phyloP scores from a whole-genome alignment of 1,140 invertebrate genomes.

The Scaptomyza pallida region DNA sequence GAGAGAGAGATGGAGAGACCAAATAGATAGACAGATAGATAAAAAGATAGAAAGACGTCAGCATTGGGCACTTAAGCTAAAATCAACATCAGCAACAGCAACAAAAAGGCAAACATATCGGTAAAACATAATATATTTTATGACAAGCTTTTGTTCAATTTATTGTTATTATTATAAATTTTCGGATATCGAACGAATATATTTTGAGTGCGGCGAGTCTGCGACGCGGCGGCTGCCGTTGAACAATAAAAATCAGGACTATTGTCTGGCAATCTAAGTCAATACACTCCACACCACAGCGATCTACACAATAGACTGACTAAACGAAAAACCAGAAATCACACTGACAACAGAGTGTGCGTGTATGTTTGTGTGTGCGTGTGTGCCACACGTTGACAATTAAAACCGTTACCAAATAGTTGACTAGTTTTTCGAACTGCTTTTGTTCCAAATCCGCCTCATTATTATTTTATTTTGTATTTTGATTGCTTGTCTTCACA shows the following conservation, averaged over 20 bases:
- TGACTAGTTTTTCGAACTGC: slow-evolving; percentile 32
- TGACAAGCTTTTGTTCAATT: slow-evolving; percentile 64
- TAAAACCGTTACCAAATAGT: slow-evolving; percentile 72
- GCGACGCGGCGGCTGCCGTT: slow-evolving; percentile 11
- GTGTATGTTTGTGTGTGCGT: slow-evolving; percentile 1
- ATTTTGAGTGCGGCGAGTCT: slow-evolving; percentile 17
- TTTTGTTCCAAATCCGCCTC: slow-evolving; percentile 26
- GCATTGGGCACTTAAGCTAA: slow-evolving; percentile 18
- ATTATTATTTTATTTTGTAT: slow-evolving; percentile 60
- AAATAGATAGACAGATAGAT: not conserved
- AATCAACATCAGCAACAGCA: slow-evolving; percentile 9
- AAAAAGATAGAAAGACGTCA: slow-evolving; percentile 29
- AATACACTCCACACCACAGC: slow-evolving; percentile 48
- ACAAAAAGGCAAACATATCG: slow-evolving; percentile 60
- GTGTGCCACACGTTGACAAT: slow-evolving; percentile 52
- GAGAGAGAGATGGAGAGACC: not conserved
- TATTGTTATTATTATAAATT: slow-evolving; percentile 75
- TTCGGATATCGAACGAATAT: slow-evolving; percentile 37
- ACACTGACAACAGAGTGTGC: not conserved
- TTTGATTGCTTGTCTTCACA: slow-evolving; percentile 27
- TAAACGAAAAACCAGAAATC: slow-evolving; percentile 32
- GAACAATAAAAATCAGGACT: slow-evolving; percentile 71
- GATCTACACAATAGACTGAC: slow-evolving; percentile 22
- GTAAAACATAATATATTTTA: slow-evolving; percentile 79
- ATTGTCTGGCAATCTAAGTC: slow-evolving; percentile 70